A percentile compares a stretch with the other conserved stretches of the same genome.
Conservation (phyloP, 2,113 vertebrate genomes). For the Lepus timidus region DNA sequence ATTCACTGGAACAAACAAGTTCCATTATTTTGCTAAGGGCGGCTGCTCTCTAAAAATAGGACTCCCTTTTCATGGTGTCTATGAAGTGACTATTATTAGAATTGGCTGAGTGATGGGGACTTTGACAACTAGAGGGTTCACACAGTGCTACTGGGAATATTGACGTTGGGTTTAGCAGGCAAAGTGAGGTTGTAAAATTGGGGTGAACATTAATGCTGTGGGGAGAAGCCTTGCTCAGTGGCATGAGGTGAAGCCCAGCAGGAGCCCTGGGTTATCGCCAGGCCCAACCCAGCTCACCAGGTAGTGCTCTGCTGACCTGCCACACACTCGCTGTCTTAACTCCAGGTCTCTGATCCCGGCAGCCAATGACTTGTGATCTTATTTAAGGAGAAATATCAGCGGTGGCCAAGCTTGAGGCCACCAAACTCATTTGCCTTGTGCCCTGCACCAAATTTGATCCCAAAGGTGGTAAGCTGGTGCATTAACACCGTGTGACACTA, state of each 20-base stretch:
- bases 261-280: not conserved
- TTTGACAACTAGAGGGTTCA: conserved; percentile 31
- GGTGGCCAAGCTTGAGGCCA: conserved; percentile 75
- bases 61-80: conserved; percentile 24
- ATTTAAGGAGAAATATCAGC: conserved; percentile 72
- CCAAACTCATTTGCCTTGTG: conserved; percentile 79
- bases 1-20: conserved; percentile 31
- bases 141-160: not conserved
- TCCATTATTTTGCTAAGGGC: conserved; percentile 53
- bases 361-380: conserved; percentile 78
- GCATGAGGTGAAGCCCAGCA: conserved; percentile 11
- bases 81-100: conserved; percentile 53
- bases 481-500: conserved; percentile 71
- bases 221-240: not conserved
- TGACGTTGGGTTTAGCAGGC: conserved; percentile 5
- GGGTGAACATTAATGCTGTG: not conserved
- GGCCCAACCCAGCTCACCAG: not conserved
- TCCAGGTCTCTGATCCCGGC: conserved; percentile 43
- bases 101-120: not conserved
- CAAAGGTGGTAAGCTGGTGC: conserved; percentile 63
- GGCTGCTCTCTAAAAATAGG: conserved; percentile 48
- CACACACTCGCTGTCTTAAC: conserved; percentile 55
- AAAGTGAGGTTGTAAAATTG: conserved; percentile 9
- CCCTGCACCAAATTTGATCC: conserved; percentile 70
- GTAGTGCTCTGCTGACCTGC: conserved; percentile 45